Evolutionary conservation across 2,888 invertebrate genomes (phyloP).

Genomic region (Miltochrista miniata): DNA sequence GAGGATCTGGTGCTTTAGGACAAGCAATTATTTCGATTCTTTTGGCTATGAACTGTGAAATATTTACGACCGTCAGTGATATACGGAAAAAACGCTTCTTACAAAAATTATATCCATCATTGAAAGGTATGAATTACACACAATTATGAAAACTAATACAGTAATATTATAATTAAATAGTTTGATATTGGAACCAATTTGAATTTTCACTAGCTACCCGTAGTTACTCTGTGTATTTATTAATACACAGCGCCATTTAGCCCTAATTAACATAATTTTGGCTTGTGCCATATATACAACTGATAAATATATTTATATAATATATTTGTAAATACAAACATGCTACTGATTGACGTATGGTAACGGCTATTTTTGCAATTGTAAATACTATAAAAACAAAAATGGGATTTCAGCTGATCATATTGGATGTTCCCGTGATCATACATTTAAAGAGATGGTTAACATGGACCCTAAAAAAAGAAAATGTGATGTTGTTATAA

Average conservation of each 20-base stretch:
- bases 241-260: too few relatives aligned
- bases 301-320: background rate
- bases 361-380: too few relatives aligned
- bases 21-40: conserved; percentile 61
- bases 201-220: background rate
- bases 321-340: too few relatives aligned
- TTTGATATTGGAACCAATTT: background rate
- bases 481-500: conserved; percentile 52
- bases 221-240: background rate
- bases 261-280: too few relatives aligned
- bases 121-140: conserved; percentile 45
- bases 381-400: too few relatives aligned
- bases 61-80: conserved; percentile 61
- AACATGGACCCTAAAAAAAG: conserved; percentile 16
- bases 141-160: too few relatives aligned
- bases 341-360: too few relatives aligned
- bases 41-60: conserved; percentile 47
- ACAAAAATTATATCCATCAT: conserved; percentile 51
- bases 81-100: conserved; percentile 55
- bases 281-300: background rate
- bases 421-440: conserved; percentile 58
- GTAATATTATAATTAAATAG: too few relatives aligned
- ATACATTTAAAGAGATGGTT: conserved; percentile 37
- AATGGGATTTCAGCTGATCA: conserved; percentile 47
- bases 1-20: conserved; percentile 61